Percentiles rank a stretch among this genome's conserved stretches.
Evolutionary conservation across 2,113 vertebrate genomes (phyloP).

Genomic region (Larimichthys polyactis): DNA sequence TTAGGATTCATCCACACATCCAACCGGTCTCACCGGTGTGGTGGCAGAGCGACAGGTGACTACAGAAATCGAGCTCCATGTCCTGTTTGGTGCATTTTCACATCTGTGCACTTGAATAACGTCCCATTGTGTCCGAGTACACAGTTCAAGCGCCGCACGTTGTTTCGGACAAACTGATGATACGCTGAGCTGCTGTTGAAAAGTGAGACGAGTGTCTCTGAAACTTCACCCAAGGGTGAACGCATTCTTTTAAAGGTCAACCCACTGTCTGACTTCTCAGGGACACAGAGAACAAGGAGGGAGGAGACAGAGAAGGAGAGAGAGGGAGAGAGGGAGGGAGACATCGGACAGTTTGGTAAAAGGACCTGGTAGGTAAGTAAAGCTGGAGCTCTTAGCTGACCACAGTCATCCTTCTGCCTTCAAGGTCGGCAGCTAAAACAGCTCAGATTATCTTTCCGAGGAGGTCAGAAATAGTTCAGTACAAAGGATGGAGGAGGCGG

Average conservation of each 20-base stretch:
- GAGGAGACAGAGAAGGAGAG: not conserved
- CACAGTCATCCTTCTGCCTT: conserved; percentile 49
- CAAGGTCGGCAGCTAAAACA: conserved; percentile 49
- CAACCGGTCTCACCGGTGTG: too few relatives aligned
- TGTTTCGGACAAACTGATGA: not conserved
- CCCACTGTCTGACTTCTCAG: not conserved
- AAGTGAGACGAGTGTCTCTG: not conserved
- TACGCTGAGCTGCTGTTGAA: not conserved
- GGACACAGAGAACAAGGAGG: not conserved
- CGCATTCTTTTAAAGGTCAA: conserved; percentile 15
- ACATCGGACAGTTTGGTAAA: not conserved
- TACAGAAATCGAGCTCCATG: not conserved
- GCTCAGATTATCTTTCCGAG: conserved; percentile 40
- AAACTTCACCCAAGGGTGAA: conserved; percentile 7
- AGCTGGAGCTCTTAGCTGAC: conserved; percentile 41
- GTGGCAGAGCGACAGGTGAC: not conserved
- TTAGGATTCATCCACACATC: not conserved
- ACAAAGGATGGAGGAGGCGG: not conserved
- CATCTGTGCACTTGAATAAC: not conserved
- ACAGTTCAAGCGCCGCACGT: not conserved
- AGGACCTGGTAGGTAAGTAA: conserved; percentile 18
- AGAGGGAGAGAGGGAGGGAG: too few relatives aligned
- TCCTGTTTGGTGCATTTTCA: not conserved
- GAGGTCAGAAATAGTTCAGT: conserved; percentile 41
- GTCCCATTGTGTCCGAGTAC: too few relatives aligned